Evolutionary conservation across 2,888 invertebrate genomes (phyloP).

Genomic region (Melanophora roralis): DNA sequence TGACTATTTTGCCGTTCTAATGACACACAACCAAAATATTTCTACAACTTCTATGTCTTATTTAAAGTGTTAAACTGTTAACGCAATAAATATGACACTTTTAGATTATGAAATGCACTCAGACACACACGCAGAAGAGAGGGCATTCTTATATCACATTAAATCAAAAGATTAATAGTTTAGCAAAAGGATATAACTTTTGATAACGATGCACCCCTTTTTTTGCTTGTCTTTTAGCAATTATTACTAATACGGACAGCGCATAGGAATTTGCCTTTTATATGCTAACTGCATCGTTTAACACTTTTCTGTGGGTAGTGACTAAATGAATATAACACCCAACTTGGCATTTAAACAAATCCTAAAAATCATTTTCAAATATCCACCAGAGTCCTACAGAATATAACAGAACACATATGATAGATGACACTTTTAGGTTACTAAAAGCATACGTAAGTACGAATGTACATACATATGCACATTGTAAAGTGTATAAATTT

Average conservation of each 20-base stretch:
- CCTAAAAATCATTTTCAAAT: slow-evolving; percentile 5
- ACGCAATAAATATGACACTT: slow-evolving; percentile 51
- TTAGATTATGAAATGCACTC: slow-evolving; percentile 31
- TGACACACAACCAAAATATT: too few relatives aligned
- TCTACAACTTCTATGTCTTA: background rate
- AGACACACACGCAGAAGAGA: background rate
- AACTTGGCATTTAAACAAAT: slow-evolving; percentile 41
- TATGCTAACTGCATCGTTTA: background rate
- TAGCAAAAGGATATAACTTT: slow-evolving; percentile 17
- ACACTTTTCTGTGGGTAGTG: slow-evolving; percentile 15
- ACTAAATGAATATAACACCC: slow-evolving; percentile 43
- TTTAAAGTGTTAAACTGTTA: slow-evolving; percentile 7
- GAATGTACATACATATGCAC: background rate
- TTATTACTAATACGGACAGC: slow-evolving; percentile 17
- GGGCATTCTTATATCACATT: background rate
- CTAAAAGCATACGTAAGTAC: background rate
- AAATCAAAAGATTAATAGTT: slow-evolving; percentile 15
- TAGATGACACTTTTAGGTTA: background rate
- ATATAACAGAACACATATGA: background rate
- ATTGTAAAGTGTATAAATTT: background rate
- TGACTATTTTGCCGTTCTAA: too few relatives aligned
- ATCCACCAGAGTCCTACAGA: background rate
- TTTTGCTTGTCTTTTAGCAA: slow-evolving; percentile 18
- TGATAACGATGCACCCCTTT: slow-evolving; percentile 38
- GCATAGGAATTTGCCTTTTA: slow-evolving; percentile 31